Evolutionary conservation across 2,113 vertebrate genomes (phyloP), one percentile per base, ranked within the genome.

Genomic region (Apteryx mantelli): DNA sequence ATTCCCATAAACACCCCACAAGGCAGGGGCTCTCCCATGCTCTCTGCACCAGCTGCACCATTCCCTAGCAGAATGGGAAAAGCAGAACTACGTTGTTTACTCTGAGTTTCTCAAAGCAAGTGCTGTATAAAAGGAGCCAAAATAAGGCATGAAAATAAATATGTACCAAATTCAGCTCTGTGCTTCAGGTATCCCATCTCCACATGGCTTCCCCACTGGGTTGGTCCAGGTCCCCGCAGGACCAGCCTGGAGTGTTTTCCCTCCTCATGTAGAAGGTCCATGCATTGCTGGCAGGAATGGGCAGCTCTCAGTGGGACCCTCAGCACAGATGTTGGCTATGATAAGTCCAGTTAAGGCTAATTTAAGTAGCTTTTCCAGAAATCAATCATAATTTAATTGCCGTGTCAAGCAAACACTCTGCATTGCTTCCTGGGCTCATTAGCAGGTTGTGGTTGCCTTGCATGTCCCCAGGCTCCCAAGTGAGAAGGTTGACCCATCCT

Each of bases 371-470:
- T 94, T 94, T 92, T 93, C 92, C 90, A 87, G 64, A 80, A 95
- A 96, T 97, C 94, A 95, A 94, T 97, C 93, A 96, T 86, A 60
- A 44, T 70, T 85, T 96, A 97, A 96, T 97, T 91, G 89, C 71
- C 28, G 50, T 94, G 94, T 94, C 96, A 88, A 64, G 81, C 89
- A 95, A 97, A 96, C 81, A 88, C 93, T 92, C 82, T 73, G 84
- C 82, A 61, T 82, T 60, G 63, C 60, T 95, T 95, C 63, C 77
- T 1, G 0, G 36, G 76, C 74, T 96, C 78, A 75, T 91, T 93
- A 94, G 61, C 65, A 80, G 64, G 68, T 88, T 93, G 68, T 1
- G 6, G 64, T 55, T 85, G 40, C 2, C 0, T 32, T 58, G 50
- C 36, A 22, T 24, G 58, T 82, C 77, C 82, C 44, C 61, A 69